A percentile compares a stretch with the other conserved stretches of the same genome.
These are phyloP conservation scores for Heliconius aoede DNA, from an alignment of 2,888 invertebrate species.

Conservation along the genomic window DNA sequence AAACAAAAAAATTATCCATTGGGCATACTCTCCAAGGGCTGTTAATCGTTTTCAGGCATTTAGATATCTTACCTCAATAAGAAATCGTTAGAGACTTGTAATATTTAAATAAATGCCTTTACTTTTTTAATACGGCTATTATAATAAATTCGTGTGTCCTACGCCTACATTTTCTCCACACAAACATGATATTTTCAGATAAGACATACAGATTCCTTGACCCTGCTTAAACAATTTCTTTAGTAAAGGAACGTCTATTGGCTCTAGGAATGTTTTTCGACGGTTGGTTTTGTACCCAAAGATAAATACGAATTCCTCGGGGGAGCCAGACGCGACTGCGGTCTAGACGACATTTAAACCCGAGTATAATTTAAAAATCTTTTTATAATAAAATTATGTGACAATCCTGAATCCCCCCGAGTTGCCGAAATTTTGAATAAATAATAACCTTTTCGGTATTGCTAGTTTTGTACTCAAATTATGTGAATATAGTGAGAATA, in stretches of 20 bases:
- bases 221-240: neutral
- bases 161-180: no score
- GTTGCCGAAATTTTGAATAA: neutral
- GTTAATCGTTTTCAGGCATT: constrained; percentile 5
- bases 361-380: constrained; percentile 12
- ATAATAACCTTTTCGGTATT: neutral
- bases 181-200: neutral
- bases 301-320: constrained; percentile 21
- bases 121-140: neutral
- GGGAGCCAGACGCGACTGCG: constrained; percentile 21
- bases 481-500: neutral
- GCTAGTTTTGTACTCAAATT: neutral
- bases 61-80: constrained; percentile 2
- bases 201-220: neutral
- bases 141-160: no score
- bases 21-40: neutral
- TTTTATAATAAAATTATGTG: constrained; percentile 6
- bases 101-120: neutral
- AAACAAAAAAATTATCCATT: neutral
- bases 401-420: neutral
- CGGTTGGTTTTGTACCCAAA: constrained; percentile 15
- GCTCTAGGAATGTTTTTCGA: constrained; percentile 9
- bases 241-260: neutral
- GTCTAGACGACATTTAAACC: constrained; percentile 28
- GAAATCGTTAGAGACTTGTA: neutral